Percentiles rank a stretch among this genome's conserved stretches.
Conservation (phyloP, 2,113 vertebrate species). For the Damaliscus lunatus region DNA sequence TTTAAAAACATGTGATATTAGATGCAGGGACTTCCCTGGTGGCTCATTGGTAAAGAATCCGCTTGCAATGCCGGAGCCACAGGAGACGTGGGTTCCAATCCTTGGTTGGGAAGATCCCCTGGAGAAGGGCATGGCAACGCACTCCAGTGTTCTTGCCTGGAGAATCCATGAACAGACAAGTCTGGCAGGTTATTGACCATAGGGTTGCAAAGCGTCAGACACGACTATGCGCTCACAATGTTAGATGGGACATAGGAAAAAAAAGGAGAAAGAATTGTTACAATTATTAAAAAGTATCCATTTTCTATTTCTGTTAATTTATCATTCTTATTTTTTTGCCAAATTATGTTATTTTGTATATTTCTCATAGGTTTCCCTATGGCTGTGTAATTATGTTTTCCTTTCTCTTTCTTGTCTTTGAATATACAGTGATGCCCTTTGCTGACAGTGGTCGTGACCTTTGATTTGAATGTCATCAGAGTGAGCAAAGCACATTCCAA, state of each 20-base stretch:
- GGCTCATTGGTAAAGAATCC: neutral
- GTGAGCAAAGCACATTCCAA: neutral
- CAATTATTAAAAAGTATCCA: neutral
- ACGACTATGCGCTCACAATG: rapidly evolving
- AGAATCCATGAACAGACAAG: neutral
- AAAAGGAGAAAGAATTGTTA: neutral
- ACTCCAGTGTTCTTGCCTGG: neutral
- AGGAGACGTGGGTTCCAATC: neutral
- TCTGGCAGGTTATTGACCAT: neutral
- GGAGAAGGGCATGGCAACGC: rapidly evolving
- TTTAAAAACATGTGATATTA: neutral
- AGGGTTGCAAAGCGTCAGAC: neutral
- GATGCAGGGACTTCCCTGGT: neutral
- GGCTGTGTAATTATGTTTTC: neutral
- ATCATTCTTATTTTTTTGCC: neutral
- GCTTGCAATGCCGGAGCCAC: neutral
- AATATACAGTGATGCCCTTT: neutral
- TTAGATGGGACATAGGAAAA: neutral
- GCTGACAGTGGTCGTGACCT: neutral
- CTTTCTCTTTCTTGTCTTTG: neutral
- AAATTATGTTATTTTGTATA: neutral
- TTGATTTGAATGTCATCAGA: neutral
- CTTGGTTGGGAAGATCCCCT: neutral
- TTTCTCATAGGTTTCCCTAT: neutral
- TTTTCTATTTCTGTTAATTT: neutral